phyloP scores from a whole-genome alignment of 2,888 invertebrate genomes.

The Conomelus anceps region DNA sequence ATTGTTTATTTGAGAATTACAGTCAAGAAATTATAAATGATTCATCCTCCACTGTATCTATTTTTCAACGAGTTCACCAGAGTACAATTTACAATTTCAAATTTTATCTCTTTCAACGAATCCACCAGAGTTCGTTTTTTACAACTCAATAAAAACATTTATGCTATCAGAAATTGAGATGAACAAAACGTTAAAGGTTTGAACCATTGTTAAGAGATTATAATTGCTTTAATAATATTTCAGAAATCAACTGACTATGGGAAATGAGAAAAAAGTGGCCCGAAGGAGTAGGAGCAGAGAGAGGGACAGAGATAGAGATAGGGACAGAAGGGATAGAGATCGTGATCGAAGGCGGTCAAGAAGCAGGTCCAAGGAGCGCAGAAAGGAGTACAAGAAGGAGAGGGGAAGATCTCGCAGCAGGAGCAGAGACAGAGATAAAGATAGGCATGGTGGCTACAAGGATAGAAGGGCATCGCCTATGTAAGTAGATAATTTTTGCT shows the following conservation, averaged over 20 bases:
- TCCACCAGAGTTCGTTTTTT: no score
- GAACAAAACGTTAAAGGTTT: no score
- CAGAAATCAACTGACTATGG: conserved; percentile 25
- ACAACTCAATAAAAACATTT: no score
- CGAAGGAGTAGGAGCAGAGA: conserved; percentile 31
- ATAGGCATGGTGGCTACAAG: conserved; percentile 40
- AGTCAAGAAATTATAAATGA: no score
- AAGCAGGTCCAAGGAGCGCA: conserved; percentile 40
- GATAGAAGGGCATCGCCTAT: conserved; percentile 28
- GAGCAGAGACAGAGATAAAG: conserved; percentile 37
- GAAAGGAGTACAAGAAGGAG: conserved; percentile 37
- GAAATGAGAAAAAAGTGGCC: conserved; percentile 29
- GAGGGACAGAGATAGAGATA: conserved; percentile 39
- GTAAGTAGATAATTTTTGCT: conserved; percentile 26
- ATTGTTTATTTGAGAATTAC: no score
- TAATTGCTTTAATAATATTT: no score
- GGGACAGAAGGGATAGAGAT: conserved; percentile 38
- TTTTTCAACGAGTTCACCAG: no score
- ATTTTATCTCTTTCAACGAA: no score
- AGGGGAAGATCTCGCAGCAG: conserved; percentile 39
- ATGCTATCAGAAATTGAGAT: no score
- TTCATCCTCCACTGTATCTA: no score
- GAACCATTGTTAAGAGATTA: no score
- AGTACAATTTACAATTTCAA: no score
- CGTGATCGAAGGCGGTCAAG: conserved; percentile 38